A percentile compares a stretch with the other conserved stretches of the same genome.
phyloP scores from a whole-genome alignment of 2,113 vertebrate genomes.

The Nyctibius bracteatus region DNA sequence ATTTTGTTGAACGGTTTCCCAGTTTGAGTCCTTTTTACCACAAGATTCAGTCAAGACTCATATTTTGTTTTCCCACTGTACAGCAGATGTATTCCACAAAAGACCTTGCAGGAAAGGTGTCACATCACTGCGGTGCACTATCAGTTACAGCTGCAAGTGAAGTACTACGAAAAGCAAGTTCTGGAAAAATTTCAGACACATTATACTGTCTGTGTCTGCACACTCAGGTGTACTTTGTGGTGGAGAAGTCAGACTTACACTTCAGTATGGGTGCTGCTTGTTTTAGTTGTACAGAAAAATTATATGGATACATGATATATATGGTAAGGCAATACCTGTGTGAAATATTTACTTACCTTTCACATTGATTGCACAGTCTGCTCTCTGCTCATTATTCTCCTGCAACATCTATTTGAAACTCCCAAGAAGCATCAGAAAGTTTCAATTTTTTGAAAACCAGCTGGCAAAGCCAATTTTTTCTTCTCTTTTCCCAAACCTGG shows the following conservation, averaged over 20 bases:
- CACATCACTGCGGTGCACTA: background rate
- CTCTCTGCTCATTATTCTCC: background rate
- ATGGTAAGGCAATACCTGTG: background rate
- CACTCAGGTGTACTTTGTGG: background rate
- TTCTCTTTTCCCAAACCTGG: background rate
- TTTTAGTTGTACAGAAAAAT: background rate
- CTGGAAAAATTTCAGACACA: slow-evolving; percentile 25
- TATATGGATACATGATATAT: background rate
- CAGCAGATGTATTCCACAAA: slow-evolving; percentile 61
- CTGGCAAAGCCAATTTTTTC: background rate
- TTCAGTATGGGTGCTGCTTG: background rate
- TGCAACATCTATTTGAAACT: background rate
- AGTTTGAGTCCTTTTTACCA: slow-evolving; percentile 57
- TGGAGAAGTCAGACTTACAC: background rate
- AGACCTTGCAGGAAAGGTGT: slow-evolving; percentile 58
- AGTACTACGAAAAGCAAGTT: slow-evolving; percentile 24
- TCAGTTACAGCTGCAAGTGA: slow-evolving; percentile 40
- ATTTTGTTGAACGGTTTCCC: slow-evolving; percentile 54
- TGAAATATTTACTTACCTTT: background rate
- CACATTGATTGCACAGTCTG: background rate
- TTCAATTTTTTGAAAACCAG: background rate
- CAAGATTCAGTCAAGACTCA: slow-evolving; percentile 61
- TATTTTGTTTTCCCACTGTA: slow-evolving; percentile 60
- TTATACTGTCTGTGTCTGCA: background rate
- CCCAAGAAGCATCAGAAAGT: background rate